Evolutionary conservation across 2,888 invertebrate genomes (phyloP).

Genomic region (Lobophora halterata): DNA sequence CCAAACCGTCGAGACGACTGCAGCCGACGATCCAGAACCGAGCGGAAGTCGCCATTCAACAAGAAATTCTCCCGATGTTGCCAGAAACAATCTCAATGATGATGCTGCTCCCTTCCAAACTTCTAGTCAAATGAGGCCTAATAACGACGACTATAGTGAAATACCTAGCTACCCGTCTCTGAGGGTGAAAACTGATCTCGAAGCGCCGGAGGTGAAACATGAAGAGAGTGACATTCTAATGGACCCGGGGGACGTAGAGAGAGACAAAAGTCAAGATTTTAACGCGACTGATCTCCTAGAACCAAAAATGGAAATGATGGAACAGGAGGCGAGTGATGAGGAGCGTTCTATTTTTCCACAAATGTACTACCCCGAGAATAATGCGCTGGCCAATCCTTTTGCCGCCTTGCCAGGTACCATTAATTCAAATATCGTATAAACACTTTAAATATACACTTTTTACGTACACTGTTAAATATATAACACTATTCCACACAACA

Average conservation of each 20-base stretch:
- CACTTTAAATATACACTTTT: no score
- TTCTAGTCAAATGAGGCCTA: conserved; percentile 81
- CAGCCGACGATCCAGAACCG: conserved; percentile 72
- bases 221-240: conserved; percentile 72
- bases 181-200: conserved; percentile 80
- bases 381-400: conserved; percentile 73
- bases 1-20: conserved; percentile 76
- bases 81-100: conserved; percentile 80
- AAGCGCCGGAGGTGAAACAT: conserved; percentile 74
- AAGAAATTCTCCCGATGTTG: conserved; percentile 78
- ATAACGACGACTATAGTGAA: conserved; percentile 79
- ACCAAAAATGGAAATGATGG: conserved; percentile 87
- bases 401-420: conserved; percentile 66
- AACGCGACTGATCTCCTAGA: conserved; percentile 75
- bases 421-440: no score
- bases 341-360: conserved; percentile 75
- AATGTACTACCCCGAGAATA: conserved; percentile 69
- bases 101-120: conserved; percentile 78
- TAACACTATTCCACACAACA: no score
- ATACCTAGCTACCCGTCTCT: conserved; percentile 70
- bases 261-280: conserved; percentile 69
- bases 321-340: conserved; percentile 85
- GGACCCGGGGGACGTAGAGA: conserved; percentile 70
- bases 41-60: conserved; percentile 69
- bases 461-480: no score